Percentiles rank a stretch among this genome's conserved stretches.
Evolutionary conservation across 2,113 vertebrate genomes (phyloP).

Genomic region (Pagrus major): DNA sequence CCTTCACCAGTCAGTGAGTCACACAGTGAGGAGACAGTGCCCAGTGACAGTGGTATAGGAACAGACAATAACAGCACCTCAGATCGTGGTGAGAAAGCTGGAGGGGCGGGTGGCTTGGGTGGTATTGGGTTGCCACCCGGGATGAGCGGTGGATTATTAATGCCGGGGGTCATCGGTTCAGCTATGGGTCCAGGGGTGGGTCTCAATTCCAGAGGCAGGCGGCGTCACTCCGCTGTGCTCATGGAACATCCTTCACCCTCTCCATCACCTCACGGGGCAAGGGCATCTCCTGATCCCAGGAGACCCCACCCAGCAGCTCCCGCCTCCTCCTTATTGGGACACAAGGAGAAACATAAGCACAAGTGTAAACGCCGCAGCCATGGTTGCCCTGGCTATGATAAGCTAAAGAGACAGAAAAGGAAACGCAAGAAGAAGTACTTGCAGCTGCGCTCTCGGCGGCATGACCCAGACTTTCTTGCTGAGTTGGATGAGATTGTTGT

Average conservation of each 20-base stretch:
- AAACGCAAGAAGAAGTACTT: conserved; percentile 99
- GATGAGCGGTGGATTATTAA: conserved; percentile 83
- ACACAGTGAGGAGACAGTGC: conserved; percentile 98
- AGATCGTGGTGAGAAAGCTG: conserved; percentile 94
- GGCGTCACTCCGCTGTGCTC: conserved; percentile 88
- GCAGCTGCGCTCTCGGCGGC: conserved; percentile 89
- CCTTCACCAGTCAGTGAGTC: conserved; percentile 98
- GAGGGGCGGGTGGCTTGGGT: conserved; percentile 75
- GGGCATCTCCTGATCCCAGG: conserved; percentile 86
- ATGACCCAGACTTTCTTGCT: conserved; percentile 95
- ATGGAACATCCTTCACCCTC: conserved; percentile 90
- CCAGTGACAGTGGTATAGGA: conserved; percentile 98
- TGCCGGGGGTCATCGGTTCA: conserved; percentile 88
- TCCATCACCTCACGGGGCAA: conserved; percentile 82
- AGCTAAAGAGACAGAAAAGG: conserved; percentile 95
- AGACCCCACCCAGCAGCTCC: conserved; percentile 81
- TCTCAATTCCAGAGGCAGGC: conserved; percentile 83
- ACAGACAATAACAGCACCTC: conserved; percentile 99
- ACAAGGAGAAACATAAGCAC: conserved; percentile 98
- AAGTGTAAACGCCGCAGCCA: conserved; percentile 96
- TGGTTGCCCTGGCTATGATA: conserved; percentile 94
- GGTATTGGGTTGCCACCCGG: conserved; percentile 75
- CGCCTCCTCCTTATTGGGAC: conserved; percentile 79
- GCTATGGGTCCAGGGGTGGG: conserved; percentile 79
- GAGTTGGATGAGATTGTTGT: conserved; percentile 94